Conservation (phyloP, 2,888 invertebrate genomes). For the Brachypterus glaber region DNA sequence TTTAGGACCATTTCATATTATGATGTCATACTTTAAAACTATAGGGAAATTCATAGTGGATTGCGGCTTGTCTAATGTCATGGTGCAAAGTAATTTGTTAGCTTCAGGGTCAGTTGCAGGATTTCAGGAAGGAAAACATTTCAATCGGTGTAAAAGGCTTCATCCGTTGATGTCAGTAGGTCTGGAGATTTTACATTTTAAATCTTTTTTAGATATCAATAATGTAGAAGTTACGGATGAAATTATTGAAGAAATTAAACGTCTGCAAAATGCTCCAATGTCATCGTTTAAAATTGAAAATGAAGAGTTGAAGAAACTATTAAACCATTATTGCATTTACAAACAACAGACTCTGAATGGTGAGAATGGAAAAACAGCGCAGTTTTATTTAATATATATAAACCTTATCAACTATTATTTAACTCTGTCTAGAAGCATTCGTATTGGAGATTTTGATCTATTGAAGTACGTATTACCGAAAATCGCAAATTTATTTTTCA, state of each 20-base stretch:
- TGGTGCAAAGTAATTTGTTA: slow-evolving; percentile 21
- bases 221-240: slow-evolving; percentile 14
- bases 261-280: slow-evolving; percentile 14
- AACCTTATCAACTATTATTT: slow-evolving; percentile 9
- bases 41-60: slow-evolving; percentile 19
- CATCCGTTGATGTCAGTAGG: slow-evolving; percentile 21
- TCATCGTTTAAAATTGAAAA: slow-evolving; percentile 17
- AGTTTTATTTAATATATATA: slow-evolving; percentile 12
- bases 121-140: slow-evolving; percentile 25
- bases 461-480: slow-evolving; percentile 21
- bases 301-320: slow-evolving; percentile 16
- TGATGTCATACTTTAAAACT: slow-evolving; percentile 24
- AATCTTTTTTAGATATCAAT: slow-evolving; percentile 14
- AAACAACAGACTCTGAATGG: slow-evolving; percentile 17
- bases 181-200: slow-evolving; percentile 23
- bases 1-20: slow-evolving; percentile 28
- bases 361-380: slow-evolving; percentile 16
- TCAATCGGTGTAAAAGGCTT: slow-evolving; percentile 23
- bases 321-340: slow-evolving; percentile 17
- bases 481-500: slow-evolving; percentile 27
- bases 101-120: slow-evolving; percentile 23
- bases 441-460: slow-evolving; percentile 14
- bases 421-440: slow-evolving; percentile 9
- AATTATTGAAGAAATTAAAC: slow-evolving; percentile 17
- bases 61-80: slow-evolving; percentile 17